Base-by-base conservation (phyloP, 1,140 invertebrate species). In the Trachymyrmex septentrionalis region DNA sequence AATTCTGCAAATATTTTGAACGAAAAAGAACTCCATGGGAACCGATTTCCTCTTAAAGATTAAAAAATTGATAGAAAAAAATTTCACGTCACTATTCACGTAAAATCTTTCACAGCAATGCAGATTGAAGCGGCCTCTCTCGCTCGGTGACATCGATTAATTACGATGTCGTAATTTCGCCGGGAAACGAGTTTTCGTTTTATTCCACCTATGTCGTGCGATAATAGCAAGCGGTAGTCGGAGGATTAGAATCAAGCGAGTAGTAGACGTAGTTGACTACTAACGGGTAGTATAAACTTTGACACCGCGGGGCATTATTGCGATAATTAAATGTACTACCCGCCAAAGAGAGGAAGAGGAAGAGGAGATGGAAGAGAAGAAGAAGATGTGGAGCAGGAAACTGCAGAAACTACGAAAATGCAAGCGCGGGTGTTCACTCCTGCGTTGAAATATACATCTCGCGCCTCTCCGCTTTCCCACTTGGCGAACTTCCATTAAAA, bases 251-350 rank as follows among this genome's bases (percentile, higher is more conserved):
- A 76, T 44, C 21, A 34, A 44, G 55, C 9, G n/a, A 38, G 30
- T 50, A 30, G 48, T 69, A 38, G 16, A 34, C 53, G 5, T n/a
- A 9, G 38, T 71, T n/a, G 19, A 55, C 53, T 38, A 61, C 44
- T 44, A 76, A 44, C 55, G 34, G 19, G n/a, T 80, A 67, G 44
- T 80, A 80, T 80, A 80, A 80, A 80, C 76, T 80, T 80, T 67
- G 61, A 67, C 61, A 80, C 44, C 14, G 61, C 27, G 12, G 44
- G 24, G 61, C 61, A 80, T 67, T 66, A 67, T 38, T n/a, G 34
- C 61, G 76, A 80, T 67, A 80, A 80, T 80, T 80, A 80, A 80
- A 80, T 44, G 27, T 67, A 80, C 27, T 34, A 64, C 44, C 0
- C n/a, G 55, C 16, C 19, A 24, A 55, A 59, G 38, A 73, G 55